Base-by-base conservation (phyloP, 2,888 invertebrate genomes). In the Teinopalpus imperialis region DNA sequence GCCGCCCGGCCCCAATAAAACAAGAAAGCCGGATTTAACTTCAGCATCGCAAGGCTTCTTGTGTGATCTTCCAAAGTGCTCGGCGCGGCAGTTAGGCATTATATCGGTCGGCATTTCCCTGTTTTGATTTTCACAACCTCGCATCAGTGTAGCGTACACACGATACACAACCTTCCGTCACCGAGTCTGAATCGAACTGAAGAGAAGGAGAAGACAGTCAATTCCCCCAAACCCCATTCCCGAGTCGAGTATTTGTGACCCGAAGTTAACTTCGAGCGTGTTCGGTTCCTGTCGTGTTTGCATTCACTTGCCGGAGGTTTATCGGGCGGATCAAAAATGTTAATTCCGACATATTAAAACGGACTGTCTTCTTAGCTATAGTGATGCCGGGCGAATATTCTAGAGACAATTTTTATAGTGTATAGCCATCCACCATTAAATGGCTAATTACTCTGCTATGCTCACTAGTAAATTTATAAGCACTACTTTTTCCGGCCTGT, bases 11-110 rank as follows among this genome's bases (percentile, higher is more conserved):
- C 91, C 89, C 23, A 91, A 57, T 29, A 92, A 76, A 54, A 89
- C 91, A 76, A 92, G 83, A 63, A 90, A 90, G n/a, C 92, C 92
- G 50, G 90, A 90, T 75, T 91, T 92, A 49, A 90, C 82, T 72
- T 92, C 92, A 7, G 90, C 90, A 64, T 90, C 90, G 67, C 64
- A 63, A 5, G 68, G 59, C 62, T 72, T 79, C 51, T 69, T 79
- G 41, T 69, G 67, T 49, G 62, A 60, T 71, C 81, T 68, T 53
- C 85, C 57, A 77, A 90, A 74, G 68, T 79, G 68, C 64, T 76
- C 77, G 23, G 67, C 54, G 27, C 63, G 70, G 54, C 72, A 77
- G 44, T 67, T 61, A 40, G 81, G 52, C 70, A 80, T 76, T 36
- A 83, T 66, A 61, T 83, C 80, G 16, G 78, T 74, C 54, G 83